These are phyloP conservation scores for Harlomillsia oculata DNA, from an alignment of 1,140 invertebrate genomes.

Conservation along the genomic window DNA sequence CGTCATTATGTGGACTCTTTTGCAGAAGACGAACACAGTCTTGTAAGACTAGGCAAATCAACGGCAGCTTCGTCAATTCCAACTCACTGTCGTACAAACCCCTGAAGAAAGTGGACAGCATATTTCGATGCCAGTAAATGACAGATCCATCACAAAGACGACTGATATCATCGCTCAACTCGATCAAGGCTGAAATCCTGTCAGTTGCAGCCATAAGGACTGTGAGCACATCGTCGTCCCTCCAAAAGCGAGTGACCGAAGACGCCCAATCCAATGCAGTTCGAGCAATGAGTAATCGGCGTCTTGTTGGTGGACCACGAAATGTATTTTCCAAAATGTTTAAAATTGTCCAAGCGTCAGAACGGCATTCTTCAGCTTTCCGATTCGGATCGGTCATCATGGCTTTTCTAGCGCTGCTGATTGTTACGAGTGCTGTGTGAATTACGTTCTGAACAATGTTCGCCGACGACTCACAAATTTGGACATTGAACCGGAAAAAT, in stretches of 20 bases:
- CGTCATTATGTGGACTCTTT: slow-evolving; percentile 34
- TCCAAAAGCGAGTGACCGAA: slow-evolving; percentile 39
- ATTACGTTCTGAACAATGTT: slow-evolving; percentile 60
- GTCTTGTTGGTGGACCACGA: slow-evolving; percentile 53
- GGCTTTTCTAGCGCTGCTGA: slow-evolving; percentile 46
- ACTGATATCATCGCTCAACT: slow-evolving; percentile 42
- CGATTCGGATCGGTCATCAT: slow-evolving; percentile 17
- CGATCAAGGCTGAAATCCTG: slow-evolving; percentile 53
- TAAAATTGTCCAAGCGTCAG: slow-evolving; percentile 49
- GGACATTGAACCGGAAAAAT: slow-evolving; percentile 47
- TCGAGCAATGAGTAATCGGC: slow-evolving; percentile 53
- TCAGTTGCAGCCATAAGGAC: slow-evolving; percentile 49
- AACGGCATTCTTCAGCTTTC: slow-evolving; percentile 41
- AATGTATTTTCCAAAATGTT: slow-evolving; percentile 25
- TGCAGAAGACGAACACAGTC: slow-evolving; percentile 26
- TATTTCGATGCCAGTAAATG: slow-evolving; percentile 70
- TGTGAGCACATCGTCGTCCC: slow-evolving; percentile 44
- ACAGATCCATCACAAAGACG: slow-evolving; percentile 54
- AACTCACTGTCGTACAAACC: slow-evolving; percentile 54
- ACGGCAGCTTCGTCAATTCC: slow-evolving; percentile 39
- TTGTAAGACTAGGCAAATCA: slow-evolving; percentile 22
- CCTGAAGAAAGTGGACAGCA: slow-evolving; percentile 65
- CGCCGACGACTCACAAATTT: slow-evolving; percentile 50
- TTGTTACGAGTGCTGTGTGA: slow-evolving; percentile 52
- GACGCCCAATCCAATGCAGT: slow-evolving; percentile 57